Evolutionary conservation across 2,797 vertebrate species (phyloP).

Genomic region (Myotis myotis): DNA sequence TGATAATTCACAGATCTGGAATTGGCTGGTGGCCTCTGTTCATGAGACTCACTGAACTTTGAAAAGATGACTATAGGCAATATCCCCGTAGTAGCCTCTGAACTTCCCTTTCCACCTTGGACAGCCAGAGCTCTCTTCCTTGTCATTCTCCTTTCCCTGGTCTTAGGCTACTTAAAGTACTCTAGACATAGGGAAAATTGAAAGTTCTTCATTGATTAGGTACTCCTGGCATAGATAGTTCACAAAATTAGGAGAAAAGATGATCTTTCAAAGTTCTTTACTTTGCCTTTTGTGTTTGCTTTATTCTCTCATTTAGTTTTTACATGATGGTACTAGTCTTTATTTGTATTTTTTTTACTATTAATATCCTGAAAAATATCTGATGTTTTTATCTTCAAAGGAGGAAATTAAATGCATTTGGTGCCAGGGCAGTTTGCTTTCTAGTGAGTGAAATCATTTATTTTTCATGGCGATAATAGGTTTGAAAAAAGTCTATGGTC

Average conservation of each 20-base stretch:
- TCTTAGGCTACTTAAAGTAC: background rate
- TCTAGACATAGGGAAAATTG: background rate
- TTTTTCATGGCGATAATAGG: background rate
- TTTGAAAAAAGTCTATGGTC: background rate
- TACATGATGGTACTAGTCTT: background rate
- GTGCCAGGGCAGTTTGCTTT: conserved; percentile 32
- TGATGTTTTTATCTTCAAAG: conserved; percentile 41
- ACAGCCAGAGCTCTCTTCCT: background rate
- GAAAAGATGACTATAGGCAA: background rate
- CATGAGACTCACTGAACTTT: background rate
- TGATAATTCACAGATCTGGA: background rate
- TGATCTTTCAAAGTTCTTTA: background rate
- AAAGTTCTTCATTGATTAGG: background rate
- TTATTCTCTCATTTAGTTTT: conserved; percentile 33
- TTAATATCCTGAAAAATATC: conserved; percentile 21
- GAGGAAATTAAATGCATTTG: conserved; percentile 18
- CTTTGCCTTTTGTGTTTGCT: background rate
- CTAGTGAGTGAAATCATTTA: background rate
- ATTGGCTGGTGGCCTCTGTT: background rate
- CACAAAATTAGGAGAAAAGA: background rate
- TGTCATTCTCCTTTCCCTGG: background rate
- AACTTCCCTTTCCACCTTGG: background rate
- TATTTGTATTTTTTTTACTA: background rate
- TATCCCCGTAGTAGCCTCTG: background rate
- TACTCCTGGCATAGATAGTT: background rate